Conservation (phyloP, 2,888 invertebrate genomes). For the Pristionchus entomophagus region DNA sequence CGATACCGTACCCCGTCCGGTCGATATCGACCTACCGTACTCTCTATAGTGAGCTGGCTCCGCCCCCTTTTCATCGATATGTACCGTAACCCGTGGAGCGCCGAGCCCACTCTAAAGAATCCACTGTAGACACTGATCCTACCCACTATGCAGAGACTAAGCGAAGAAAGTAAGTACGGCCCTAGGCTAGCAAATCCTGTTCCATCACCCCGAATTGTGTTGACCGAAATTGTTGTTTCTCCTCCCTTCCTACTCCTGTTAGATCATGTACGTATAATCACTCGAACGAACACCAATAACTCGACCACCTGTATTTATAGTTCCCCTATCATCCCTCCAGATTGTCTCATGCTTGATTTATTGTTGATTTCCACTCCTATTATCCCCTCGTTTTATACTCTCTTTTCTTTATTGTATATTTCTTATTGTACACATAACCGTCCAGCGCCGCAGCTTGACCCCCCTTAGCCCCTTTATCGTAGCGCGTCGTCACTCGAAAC, state of each 20-base stretch:
- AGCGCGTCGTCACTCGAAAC: constrained; percentile 8
- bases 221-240: constrained; percentile 38
- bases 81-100: constrained; percentile 30
- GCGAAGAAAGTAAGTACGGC: constrained; percentile 31
- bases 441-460: constrained; percentile 37
- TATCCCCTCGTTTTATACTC: too few species aligned
- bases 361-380: too few species aligned
- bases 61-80: constrained; percentile 36
- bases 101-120: constrained; percentile 45
- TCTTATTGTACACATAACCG: neutral
- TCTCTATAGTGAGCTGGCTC: constrained; percentile 5
- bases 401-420: neutral
- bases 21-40: neutral
- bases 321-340: too few species aligned
- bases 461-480: neutral
- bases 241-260: neutral
- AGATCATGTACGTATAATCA: neutral
- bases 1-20: too few species aligned
- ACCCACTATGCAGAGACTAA: neutral
- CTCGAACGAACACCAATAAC: constrained; percentile 14
- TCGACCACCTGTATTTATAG: constrained; percentile 40
- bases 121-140: constrained; percentile 3
- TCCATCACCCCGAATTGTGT: neutral
- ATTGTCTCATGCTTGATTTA: neutral
- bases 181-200: constrained; percentile 28